Conservation (phyloP, 2,113 vertebrate genomes). For the Garra rufa region DNA sequence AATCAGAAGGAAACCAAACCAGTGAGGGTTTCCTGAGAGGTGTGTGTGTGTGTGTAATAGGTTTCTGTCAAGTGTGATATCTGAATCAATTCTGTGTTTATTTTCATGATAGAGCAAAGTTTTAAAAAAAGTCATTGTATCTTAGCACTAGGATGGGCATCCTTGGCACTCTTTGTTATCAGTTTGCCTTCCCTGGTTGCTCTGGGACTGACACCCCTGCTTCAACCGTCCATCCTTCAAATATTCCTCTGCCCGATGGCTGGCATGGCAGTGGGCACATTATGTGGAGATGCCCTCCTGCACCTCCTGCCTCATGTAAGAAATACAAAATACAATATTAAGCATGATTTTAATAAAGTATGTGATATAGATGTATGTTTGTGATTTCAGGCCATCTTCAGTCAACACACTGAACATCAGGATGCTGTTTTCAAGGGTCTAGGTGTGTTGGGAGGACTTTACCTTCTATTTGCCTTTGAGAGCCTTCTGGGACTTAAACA, state of each 20-base stretch:
- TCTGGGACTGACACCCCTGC: constrained; percentile 71
- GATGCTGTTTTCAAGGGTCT: constrained; percentile 75
- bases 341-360: background rate
- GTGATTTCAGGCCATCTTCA: constrained; percentile 70
- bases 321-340: background rate
- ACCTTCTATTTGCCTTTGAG: constrained; percentile 79
- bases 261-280: constrained; percentile 82
- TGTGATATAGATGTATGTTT: background rate
- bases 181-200: constrained; percentile 79
- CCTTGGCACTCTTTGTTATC: constrained; percentile 75
- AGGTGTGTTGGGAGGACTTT: constrained; percentile 76
- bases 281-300: constrained; percentile 84
- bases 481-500: constrained; percentile 68
- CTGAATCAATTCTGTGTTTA: background rate
- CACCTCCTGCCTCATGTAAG: constrained; percentile 84
- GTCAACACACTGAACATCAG: constrained; percentile 51
- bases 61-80: background rate
- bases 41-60: background rate
- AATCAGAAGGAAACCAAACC: constrained; percentile 25
- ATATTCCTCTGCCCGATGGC: constrained; percentile 80
- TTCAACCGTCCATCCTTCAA: constrained; percentile 64
- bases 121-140: background rate
- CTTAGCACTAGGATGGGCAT: constrained; percentile 77
- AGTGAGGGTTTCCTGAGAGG: constrained; percentile 62
- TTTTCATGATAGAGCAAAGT: background rate